Evolutionary conservation across 2,888 invertebrate genomes (phyloP).

Genomic region (Thecophora atra): DNA sequence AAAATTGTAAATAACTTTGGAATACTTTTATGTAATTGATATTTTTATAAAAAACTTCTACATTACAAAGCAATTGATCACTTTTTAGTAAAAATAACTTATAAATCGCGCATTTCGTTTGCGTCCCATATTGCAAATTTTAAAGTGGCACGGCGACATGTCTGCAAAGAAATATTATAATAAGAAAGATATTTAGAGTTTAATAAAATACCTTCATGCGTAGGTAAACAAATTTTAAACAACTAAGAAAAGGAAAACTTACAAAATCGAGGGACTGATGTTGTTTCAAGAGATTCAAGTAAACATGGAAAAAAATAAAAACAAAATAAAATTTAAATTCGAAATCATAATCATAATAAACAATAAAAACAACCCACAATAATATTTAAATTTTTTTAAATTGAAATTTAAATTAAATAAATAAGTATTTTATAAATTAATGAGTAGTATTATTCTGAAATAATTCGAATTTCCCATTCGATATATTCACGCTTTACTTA

Average conservation of each 20-base stretch:
- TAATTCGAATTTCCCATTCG: no score
- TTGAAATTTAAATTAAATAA: conserved; percentile 29
- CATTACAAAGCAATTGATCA: no score
- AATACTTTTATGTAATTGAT: conserved; percentile 14
- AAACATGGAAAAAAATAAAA: neutral
- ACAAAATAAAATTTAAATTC: conserved; percentile 36
- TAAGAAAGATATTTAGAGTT: neutral
- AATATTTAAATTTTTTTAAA: no score
- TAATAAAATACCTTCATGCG: neutral
- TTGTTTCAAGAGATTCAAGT: conserved; percentile 4
- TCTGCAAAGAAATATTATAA: conserved; percentile 66
- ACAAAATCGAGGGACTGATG: conserved; percentile 57
- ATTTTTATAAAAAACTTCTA: neutral
- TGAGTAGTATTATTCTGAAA: no score
- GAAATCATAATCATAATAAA: conserved; percentile 15
- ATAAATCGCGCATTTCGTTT: conserved; percentile 66
- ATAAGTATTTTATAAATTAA: no score
- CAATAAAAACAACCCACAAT: conserved; percentile 23
- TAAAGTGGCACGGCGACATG: conserved; percentile 75
- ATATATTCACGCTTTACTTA: no score
- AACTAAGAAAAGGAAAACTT: conserved; percentile 47
- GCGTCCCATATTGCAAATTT: conserved; percentile 76
- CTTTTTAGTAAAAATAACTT: conserved; percentile 20
- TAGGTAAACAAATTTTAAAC: neutral
- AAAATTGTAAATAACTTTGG: neutral